A percentile compares a stretch with the other conserved stretches of the same genome.
phyloP scores from a whole-genome alignment of 2,113 vertebrate genomes.

The Atractosteus spatula region DNA sequence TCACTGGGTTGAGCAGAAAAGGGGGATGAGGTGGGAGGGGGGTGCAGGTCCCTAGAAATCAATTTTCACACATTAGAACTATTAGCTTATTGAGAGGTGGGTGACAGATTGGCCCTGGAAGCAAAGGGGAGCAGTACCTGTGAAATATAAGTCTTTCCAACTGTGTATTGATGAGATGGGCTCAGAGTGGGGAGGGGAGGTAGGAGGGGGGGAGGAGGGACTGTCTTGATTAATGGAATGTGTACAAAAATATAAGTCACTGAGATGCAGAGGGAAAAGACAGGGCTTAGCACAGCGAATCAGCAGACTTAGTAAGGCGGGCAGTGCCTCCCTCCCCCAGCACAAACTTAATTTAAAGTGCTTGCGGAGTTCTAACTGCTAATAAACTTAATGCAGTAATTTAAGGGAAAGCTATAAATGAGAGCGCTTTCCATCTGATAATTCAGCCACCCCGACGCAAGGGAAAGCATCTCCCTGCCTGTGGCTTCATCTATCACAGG shows the following conservation, averaged over 20 bases:
- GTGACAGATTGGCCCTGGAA: conserved; percentile 57
- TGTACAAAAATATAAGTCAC: conserved; percentile 3
- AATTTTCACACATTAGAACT: conserved; percentile 93
- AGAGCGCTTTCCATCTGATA: conserved; percentile 68
- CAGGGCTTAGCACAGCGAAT: conserved; percentile 16
- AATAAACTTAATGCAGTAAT: conserved; percentile 78
- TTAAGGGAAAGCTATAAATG: conserved; percentile 73
- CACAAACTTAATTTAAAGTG: conserved; percentile 60
- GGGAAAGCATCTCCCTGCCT: conserved; percentile 65
- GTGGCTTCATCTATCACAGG: conserved; percentile 74
- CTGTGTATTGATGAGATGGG: conserved; percentile 24
- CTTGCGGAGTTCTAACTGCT: conserved; percentile 67
- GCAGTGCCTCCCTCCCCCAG: conserved; percentile 43
- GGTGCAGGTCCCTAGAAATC: conserved; percentile 77
- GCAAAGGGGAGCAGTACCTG: conserved; percentile 47
- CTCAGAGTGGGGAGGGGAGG: conserved; percentile 4
- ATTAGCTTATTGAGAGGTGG: conserved; percentile 80
- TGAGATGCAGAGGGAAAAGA: conserved; percentile 14
- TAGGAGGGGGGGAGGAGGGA: background rate
- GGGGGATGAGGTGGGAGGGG: conserved; percentile 34
- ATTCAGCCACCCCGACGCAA: conserved; percentile 76
- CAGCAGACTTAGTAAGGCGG: conserved; percentile 11
- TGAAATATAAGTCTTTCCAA: conserved; percentile 28
- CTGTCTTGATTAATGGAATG: conserved; percentile 21
- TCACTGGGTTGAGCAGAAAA: conserved; percentile 54